A percentile compares a stretch with the other conserved stretches of the same genome.
Conservation (phyloP, 2,113 vertebrate species). For the Melozone crissalis region DNA sequence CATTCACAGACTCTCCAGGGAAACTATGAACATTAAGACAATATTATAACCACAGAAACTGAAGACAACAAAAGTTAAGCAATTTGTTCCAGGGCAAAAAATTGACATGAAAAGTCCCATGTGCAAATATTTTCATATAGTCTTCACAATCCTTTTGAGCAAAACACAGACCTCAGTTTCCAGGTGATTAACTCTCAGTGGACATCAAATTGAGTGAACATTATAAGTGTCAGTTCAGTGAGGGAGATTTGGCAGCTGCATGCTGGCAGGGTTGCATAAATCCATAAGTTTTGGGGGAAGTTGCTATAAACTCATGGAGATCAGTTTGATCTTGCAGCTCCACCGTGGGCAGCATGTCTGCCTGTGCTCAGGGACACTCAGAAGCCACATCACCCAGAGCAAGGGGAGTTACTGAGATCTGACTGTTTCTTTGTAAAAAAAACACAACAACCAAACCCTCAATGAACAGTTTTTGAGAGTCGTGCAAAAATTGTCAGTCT, state of each 20-base stretch:
- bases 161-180: background rate
- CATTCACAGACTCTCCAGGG: background rate
- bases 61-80: background rate
- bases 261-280: background rate
- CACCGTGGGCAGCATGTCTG: fast-evolving
- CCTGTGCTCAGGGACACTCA: background rate
- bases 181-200: background rate
- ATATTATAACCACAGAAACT: background rate
- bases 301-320: background rate
- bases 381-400: fast-evolving
- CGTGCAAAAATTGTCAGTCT: background rate
- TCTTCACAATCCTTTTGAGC: background rate
- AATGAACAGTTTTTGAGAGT: background rate
- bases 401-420: background rate
- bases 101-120: background rate
- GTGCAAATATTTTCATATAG: background rate
- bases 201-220: background rate
- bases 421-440: background rate
- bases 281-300: background rate
- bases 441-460: background rate
- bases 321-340: background rate
- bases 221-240: background rate
- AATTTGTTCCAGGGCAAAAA: background rate
- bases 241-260: background rate
- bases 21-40: background rate